These are phyloP conservation scores for Marronus borbonicus DNA, from an alignment of 2,888 invertebrate genomes.

Conservation along the genomic window DNA sequence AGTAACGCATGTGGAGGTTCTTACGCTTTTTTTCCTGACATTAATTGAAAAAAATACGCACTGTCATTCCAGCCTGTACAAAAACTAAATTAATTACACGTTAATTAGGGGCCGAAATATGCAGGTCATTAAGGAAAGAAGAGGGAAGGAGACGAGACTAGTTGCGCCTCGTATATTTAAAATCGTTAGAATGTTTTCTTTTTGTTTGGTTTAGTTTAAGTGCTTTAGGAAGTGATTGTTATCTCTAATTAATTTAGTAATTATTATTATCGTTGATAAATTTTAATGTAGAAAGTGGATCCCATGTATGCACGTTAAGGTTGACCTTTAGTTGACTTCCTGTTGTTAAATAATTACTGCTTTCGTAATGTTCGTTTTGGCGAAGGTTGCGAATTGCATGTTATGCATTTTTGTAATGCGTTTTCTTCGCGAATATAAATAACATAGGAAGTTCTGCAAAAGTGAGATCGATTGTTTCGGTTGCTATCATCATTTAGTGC, in stretches of 20 bases:
- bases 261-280: slow-evolving; percentile 37
- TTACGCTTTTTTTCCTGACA: slow-evolving; percentile 22
- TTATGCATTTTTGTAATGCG: too few species aligned
- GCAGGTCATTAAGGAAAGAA: slow-evolving; percentile 38
- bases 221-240: slow-evolving; percentile 41
- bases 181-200: slow-evolving; percentile 41
- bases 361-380: too few species aligned
- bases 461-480: too few species aligned
- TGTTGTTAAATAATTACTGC: neutral
- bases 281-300: slow-evolving; percentile 21
- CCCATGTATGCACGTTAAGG: neutral
- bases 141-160: neutral
- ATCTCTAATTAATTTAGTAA: slow-evolving; percentile 46
- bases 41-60: slow-evolving; percentile 47
- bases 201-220: slow-evolving; percentile 22
- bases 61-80: slow-evolving; percentile 38
- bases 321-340: neutral
- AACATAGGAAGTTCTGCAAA: too few species aligned
- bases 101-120: slow-evolving; percentile 42
- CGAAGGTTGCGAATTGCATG: too few species aligned
- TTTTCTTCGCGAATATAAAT: too few species aligned
- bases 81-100: slow-evolving; percentile 44
- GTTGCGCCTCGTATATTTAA: slow-evolving; percentile 8
- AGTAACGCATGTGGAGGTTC: slow-evolving; percentile 9
- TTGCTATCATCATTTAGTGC: too few species aligned